Conservation (phyloP, 2,888 invertebrate genomes). For the Chalcis sispes region DNA sequence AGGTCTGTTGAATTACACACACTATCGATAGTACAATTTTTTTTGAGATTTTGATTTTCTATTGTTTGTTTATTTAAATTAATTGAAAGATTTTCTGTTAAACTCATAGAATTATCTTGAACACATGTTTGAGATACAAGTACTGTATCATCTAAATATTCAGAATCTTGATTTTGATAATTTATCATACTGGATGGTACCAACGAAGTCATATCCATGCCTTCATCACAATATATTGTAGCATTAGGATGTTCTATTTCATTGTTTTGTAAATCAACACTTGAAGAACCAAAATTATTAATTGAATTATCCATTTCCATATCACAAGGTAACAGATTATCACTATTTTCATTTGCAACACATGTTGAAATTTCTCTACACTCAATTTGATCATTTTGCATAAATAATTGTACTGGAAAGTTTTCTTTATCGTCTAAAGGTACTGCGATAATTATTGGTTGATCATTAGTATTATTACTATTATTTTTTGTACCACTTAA, state of each 20-base stretch:
- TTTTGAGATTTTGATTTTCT: not conserved
- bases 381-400: slow-evolving; percentile 42
- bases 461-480: slow-evolving; percentile 47
- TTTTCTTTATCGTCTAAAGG: slow-evolving; percentile 57
- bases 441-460: slow-evolving; percentile 48
- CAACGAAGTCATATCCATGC: slow-evolving; percentile 53
- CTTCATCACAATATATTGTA: slow-evolving; percentile 53
- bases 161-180: not conserved
- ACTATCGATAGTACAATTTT: slow-evolving; percentile 18
- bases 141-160: slow-evolving; percentile 21
- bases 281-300: not conserved
- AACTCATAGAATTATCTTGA: slow-evolving; percentile 57
- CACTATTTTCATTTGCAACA: not conserved
- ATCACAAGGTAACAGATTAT: slow-evolving; percentile 33
- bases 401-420: slow-evolving; percentile 54
- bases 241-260: slow-evolving; percentile 23
- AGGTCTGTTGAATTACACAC: slow-evolving; percentile 54
- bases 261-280: not conserved
- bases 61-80: not conserved
- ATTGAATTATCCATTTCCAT: slow-evolving; percentile 41
- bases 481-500: slow-evolving; percentile 61
- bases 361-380: slow-evolving; percentile 39
- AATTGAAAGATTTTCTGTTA: slow-evolving; percentile 51
- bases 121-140: slow-evolving; percentile 2
- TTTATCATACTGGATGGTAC: slow-evolving; percentile 36